phyloP scores from a whole-genome alignment of 2,888 invertebrate genomes.

The Callimorpha dominula region DNA sequence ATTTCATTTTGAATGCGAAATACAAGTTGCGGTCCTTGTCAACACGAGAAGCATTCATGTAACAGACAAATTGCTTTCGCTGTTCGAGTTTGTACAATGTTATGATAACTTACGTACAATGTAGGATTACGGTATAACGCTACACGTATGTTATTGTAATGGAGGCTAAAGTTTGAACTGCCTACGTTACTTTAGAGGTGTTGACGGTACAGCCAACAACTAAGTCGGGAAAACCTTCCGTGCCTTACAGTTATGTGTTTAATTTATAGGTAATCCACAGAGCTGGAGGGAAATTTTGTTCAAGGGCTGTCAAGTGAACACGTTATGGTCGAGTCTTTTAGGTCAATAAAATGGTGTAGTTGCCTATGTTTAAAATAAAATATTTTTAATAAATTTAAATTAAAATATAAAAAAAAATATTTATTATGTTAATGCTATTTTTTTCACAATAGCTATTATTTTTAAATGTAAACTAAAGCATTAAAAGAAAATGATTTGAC shows the following conservation, averaged over 20 bases:
- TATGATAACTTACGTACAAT: slow-evolving; percentile 49
- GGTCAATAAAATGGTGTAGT: too few relatives aligned
- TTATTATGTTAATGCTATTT: too few relatives aligned
- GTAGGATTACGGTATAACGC: slow-evolving; percentile 31
- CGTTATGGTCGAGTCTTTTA: too few relatives aligned
- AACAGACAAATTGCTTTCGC: slow-evolving; percentile 66
- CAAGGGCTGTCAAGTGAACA: too few relatives aligned
- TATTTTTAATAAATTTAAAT: too few relatives aligned
- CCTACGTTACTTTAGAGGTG: slow-evolving; percentile 34
- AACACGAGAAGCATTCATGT: slow-evolving; percentile 62
- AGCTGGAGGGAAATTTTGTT: too few relatives aligned
- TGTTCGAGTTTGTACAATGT: slow-evolving; percentile 53
- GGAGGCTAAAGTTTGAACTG: slow-evolving; percentile 41
- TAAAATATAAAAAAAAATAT: too few relatives aligned
- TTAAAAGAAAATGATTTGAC: too few relatives aligned
- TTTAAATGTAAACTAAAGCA: too few relatives aligned
- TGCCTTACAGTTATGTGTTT: neutral
- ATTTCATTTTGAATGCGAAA: slow-evolving; percentile 62
- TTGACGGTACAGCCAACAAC: slow-evolving; percentile 15
- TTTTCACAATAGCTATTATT: too few relatives aligned
- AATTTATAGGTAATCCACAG: too few relatives aligned
- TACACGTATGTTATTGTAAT: slow-evolving; percentile 42
- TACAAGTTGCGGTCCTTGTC: slow-evolving; percentile 59
- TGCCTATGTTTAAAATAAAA: too few relatives aligned
- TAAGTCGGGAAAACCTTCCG: slow-evolving; percentile 8